Base-by-base conservation (phyloP, 2,113 vertebrate species). In the Rostratula benghalensis region DNA sequence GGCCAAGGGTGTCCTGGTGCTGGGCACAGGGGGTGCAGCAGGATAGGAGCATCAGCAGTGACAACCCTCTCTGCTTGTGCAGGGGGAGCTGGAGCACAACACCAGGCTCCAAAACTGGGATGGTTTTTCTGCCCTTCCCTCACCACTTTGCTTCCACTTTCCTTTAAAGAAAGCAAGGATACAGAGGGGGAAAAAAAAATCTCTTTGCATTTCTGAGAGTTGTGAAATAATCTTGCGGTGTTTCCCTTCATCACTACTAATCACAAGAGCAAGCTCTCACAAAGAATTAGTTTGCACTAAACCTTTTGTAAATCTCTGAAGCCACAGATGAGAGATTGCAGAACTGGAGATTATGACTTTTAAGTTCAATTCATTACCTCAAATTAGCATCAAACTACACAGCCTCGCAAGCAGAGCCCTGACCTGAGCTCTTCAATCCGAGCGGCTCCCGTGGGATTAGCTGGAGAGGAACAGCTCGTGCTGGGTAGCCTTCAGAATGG, bases 341-440 rank as follows among this genome's bases (percentile, higher is more conserved):
- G 68, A 93, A 59, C 91, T 95, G 97, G 54, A 83, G 96, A 96
- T 97, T 67, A 91, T 60, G 93, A 82, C 60, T 96, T 94, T 94
- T 95, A 93, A 95, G 75, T 87, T 91, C 93, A 69, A 95, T 92
- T 96, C 88, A 90, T 97, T 95, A 89, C 45, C 85, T 91, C 96
- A 79, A 95, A 97, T 97, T 94, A 97, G 63, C 86, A 92, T 97
- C 96, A 89, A 95, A 56, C 37, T 25, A 1, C 63, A 14, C 6
- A 59, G 83, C 35, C 69, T 45, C 9, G 67, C 20, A 17, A 83
- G 85, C 35, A 84, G 90, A 85, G 82, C 59, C 50, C 46, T 33
- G 31, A 18, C 87, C 80, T 1, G 50, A 73, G 81, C 67, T 63
- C 43, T 8, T 33, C 27, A n/a, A 46, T 19, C 45, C 6, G 3